Base-by-base conservation (phyloP, 2,888 invertebrate genomes). In the Alitta virens region DNA sequence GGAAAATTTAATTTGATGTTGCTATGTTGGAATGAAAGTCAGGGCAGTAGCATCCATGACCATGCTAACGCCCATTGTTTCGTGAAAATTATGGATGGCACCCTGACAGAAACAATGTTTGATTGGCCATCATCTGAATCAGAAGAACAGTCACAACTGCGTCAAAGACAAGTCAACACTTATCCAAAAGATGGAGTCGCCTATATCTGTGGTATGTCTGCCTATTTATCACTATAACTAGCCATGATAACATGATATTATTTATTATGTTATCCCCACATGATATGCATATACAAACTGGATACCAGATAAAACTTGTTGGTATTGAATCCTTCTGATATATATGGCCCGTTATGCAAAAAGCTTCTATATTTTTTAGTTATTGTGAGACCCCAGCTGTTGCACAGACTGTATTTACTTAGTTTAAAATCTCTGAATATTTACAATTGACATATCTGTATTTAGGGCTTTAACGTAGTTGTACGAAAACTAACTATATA, bases 21-120 rank as follows among this genome's bases (percentile, higher is more conserved):
- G 27, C 84, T 99, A n/a, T 98, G 98, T 83, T 99, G 99, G 98
- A 93, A 94, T 23, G 93, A 95, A 78, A 93, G 92, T 0, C 94
- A 95, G 70, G 92, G 91, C 0, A 94, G 96, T 0, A 90, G 92
- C 12, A 95, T 99, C 70, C 99, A 99, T 81, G 96, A 97, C 82
- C 99, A 99, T 78, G 63, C 62, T 0, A 88, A 96, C 76, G 90
- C 97, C 0, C 96, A 99, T 79, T 99, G 99, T 82, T 95, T 99
- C 82, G 95, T 99, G 91, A 99, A 97, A 71, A 87, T 93, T 66
- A 85, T 97, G 0, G 88, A 91, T 65, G 96, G 80, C 9, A 87
- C 86, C 63, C 81, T 96, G 46, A 87, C 88, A 56, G 96, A 97
- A 86, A 89, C 92, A 63, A 86, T 90, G 76, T 94, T 88, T 79